Percentiles rank a stretch among this genome's conserved stretches.
Evolutionary conservation across 1,140 invertebrate genomes (phyloP).

Genomic region (Manduca sexta): DNA sequence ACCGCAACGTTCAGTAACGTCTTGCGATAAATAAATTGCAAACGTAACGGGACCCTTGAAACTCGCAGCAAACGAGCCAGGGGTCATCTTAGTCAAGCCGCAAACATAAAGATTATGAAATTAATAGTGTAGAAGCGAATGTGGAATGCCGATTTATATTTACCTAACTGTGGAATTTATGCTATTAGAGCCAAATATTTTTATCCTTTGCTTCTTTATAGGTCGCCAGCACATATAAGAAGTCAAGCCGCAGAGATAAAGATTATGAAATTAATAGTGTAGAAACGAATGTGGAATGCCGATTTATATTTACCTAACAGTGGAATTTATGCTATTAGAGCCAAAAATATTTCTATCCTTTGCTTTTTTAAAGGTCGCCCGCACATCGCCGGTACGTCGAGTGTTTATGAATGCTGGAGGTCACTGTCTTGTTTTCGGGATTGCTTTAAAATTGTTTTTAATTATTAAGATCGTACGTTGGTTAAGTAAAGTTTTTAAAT

Average conservation of each 20-base stretch:
- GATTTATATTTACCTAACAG: background rate
- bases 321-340: no score
- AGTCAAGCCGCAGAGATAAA: background rate
- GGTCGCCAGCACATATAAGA: no score
- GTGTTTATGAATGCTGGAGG: no score
- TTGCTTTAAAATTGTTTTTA: no score
- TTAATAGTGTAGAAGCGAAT: background rate
- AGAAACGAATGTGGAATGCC: background rate
- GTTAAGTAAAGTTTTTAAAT: no score
- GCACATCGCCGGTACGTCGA: no score
- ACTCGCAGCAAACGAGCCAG: slow-evolving; percentile 1
- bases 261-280: background rate
- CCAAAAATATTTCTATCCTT: no score
- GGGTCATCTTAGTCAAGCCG: background rate
- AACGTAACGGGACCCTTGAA: background rate
- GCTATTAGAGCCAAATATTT: no score
- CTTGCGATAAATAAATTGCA: slow-evolving; percentile 12
- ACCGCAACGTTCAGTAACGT: background rate
- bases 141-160: background rate
- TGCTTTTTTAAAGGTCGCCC: no score
- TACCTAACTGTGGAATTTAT: background rate
- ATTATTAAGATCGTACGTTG: no score
- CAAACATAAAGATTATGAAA: background rate
- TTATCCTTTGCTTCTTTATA: no score
- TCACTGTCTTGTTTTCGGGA: no score